Percentiles rank a stretch among this genome's conserved stretches.
phyloP scores from a whole-genome alignment of 2,888 invertebrate species.

The Lagria hirta region DNA sequence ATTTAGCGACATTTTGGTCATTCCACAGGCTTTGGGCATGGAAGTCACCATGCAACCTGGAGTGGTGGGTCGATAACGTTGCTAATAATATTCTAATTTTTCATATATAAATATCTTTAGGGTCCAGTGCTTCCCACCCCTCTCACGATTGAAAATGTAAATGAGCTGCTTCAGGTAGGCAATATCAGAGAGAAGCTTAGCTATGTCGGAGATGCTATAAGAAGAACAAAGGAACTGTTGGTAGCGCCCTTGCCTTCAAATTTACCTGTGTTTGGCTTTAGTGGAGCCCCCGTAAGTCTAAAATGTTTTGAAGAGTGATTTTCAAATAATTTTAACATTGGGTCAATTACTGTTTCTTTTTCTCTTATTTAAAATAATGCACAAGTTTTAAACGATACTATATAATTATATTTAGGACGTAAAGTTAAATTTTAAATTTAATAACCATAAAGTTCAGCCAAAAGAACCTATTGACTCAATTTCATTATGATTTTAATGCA shows the following conservation, averaged over 20 bases:
- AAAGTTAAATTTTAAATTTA: no score
- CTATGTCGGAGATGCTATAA: constrained; percentile 93
- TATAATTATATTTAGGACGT: constrained; percentile 3
- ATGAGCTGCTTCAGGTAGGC: constrained; percentile 67
- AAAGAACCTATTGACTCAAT: no score
- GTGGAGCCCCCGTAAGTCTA: constrained; percentile 85
- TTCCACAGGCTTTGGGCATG: constrained; percentile 93
- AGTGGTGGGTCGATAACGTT: constrained; percentile 63
- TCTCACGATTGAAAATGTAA: constrained; percentile 63
- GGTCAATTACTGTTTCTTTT: no score
- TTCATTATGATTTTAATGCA: no score
- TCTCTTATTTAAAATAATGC: no score
- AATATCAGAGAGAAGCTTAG: constrained; percentile 69
- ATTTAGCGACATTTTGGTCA: constrained; percentile 95
- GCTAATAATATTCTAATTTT: neutral
- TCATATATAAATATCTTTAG: constrained; percentile 51
- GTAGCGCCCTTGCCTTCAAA: constrained; percentile 89
- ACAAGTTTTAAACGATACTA: no score
- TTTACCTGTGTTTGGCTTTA: constrained; percentile 94
- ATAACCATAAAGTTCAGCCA: no score
- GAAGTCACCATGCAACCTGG: constrained; percentile 89
- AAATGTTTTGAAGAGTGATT: no score
- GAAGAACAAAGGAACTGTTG: constrained; percentile 84
- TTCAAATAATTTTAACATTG: no score
- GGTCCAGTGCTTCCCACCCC: constrained; percentile 91